Conservation (phyloP, 2,113 vertebrate species). For the Lophotis ruficrista region DNA sequence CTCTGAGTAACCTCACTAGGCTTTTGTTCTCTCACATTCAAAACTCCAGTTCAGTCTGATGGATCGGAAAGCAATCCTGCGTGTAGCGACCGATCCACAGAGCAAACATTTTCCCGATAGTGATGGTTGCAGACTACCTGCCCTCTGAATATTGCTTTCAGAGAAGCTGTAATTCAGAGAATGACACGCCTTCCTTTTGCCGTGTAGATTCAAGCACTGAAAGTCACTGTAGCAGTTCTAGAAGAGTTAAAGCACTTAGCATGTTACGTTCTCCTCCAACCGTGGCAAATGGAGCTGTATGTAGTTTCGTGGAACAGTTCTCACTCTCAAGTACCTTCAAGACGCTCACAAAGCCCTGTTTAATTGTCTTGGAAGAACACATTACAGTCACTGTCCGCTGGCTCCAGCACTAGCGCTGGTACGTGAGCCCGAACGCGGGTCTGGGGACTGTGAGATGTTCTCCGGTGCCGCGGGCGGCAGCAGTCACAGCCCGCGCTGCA, state of each 20-base stretch:
- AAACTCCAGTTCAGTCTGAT: neutral
- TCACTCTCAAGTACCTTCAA: neutral
- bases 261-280: no score
- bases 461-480: no score
- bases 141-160: accelerated
- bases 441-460: no score
- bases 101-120: accelerated
- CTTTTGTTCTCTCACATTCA: no score
- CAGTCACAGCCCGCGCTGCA: neutral
- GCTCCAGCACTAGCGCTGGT: accelerated
- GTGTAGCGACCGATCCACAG: accelerated
- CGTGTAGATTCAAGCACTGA: neutral
- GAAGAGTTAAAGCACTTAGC: neutral
- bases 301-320: neutral
- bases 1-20: no score
- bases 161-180: neutral
- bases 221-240: neutral
- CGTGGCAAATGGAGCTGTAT: neutral
- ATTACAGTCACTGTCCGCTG: accelerated
- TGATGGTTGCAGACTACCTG: neutral
- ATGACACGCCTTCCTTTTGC: neutral
- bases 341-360: neutral
- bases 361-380: neutral
- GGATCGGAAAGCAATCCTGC: neutral
- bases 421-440: accelerated